Conservation (phyloP, 2,113 vertebrate genomes). For the Polypterus bichir region DNA sequence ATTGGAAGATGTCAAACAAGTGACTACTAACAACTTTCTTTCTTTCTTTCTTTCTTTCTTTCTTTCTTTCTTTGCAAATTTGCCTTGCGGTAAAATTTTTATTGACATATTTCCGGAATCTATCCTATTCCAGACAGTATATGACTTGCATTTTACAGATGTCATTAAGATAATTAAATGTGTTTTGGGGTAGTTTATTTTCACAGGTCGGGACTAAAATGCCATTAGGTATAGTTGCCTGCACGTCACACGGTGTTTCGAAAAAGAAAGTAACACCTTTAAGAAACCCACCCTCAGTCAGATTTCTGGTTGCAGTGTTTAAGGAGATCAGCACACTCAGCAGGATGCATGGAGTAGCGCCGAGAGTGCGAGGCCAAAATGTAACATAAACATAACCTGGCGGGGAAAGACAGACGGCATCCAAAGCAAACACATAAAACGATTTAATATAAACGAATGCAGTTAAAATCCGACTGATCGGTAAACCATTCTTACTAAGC, state of each 20-base stretch:
- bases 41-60: too few relatives aligned
- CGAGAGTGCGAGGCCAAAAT: slow-evolving; percentile 25
- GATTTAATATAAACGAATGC: slow-evolving; percentile 21
- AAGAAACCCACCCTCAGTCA: slow-evolving; percentile 37
- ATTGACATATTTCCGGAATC: too few relatives aligned
- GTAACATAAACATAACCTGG: slow-evolving; percentile 42
- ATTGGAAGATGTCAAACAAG: too few relatives aligned
- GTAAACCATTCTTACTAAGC: slow-evolving; percentile 12
- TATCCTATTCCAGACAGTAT: too few relatives aligned
- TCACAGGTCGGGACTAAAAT: slow-evolving; percentile 34
- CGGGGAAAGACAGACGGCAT: slow-evolving; percentile 15
- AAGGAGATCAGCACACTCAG: slow-evolving; percentile 46
- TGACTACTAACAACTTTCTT: too few relatives aligned
- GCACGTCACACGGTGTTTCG: slow-evolving; percentile 37
- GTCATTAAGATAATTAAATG: too few relatives aligned
- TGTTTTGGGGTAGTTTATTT: slow-evolving; percentile 43
- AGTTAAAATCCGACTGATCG: slow-evolving; percentile 17
- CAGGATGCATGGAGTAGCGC: slow-evolving; percentile 35
- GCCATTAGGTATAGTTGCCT: slow-evolving; percentile 49
- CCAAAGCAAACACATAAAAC: slow-evolving; percentile 27
- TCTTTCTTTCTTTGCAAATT: too few relatives aligned
- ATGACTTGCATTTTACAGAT: too few relatives aligned
- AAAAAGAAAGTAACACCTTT: slow-evolving; percentile 40
- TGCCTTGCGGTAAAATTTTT: too few relatives aligned
- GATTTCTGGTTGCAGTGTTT: slow-evolving; percentile 30